These are phyloP conservation scores for Erebia palarica DNA, from an alignment of 2,888 invertebrate genomes.

Conservation along the genomic window DNA sequence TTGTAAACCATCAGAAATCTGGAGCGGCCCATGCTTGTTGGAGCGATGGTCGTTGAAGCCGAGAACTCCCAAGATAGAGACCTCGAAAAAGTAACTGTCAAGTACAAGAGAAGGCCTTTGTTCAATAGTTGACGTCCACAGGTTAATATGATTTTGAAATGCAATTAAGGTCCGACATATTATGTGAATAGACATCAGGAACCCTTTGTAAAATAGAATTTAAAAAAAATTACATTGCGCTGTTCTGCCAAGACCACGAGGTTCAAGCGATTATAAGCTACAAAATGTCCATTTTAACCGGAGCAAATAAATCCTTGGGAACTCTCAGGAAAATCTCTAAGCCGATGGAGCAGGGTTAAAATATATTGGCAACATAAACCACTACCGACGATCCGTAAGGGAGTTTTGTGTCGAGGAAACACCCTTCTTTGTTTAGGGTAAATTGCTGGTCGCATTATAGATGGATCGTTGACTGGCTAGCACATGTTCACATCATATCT, in stretches of 20 bases:
- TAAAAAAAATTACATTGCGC: too few species aligned
- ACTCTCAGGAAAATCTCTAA: conserved; percentile 30
- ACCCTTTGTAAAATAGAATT: too few species aligned
- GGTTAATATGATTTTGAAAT: too few species aligned
- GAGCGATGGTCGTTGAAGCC: too few species aligned
- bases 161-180: too few species aligned
- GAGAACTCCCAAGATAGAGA: too few species aligned
- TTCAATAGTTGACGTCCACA: too few species aligned
- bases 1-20: too few species aligned
- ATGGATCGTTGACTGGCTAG: background rate
- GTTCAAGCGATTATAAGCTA: conserved; percentile 21
- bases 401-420: conserved; percentile 49
- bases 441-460: conserved; percentile 41
- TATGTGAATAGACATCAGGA: too few species aligned
- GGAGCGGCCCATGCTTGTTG: too few species aligned
- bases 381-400: conserved; percentile 47
- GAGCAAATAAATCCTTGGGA: conserved; percentile 38
- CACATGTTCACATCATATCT: background rate
- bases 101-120: too few species aligned
- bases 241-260: background rate
- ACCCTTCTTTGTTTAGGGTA: conserved; percentile 57
- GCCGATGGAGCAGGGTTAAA: conserved; percentile 43
- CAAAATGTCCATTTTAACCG: conserved; percentile 31
- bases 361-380: conserved; percentile 56
- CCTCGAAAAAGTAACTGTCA: too few species aligned